Conservation (phyloP, 1,140 invertebrate genomes). For the Oncopeltus fasciatus region DNA sequence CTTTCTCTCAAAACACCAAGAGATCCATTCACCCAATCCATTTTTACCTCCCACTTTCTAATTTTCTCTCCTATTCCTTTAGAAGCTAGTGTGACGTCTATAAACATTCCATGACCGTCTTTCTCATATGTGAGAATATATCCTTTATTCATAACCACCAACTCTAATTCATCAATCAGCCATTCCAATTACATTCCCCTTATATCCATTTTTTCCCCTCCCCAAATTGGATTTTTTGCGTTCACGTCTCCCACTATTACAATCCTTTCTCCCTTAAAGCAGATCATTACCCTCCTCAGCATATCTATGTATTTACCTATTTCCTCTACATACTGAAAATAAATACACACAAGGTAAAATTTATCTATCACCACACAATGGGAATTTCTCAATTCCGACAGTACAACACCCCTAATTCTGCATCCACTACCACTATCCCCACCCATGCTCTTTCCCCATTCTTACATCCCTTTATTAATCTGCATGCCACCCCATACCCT, state of each 20-base stretch:
- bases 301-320: background rate
- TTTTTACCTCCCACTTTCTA: background rate
- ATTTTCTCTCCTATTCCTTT: background rate
- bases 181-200: background rate
- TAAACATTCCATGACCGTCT: background rate
- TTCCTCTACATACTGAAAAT: too few species aligned
- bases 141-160: background rate
- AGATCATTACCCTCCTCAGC: background rate
- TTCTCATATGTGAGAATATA: background rate
- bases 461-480: too few species aligned
- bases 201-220: background rate
- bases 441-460: too few species aligned
- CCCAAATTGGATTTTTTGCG: background rate
- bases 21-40: background rate
- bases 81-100: background rate
- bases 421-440: too few species aligned
- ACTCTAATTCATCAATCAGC: background rate
- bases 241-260: background rate
- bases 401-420: too few species aligned
- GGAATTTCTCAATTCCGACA: too few species aligned
- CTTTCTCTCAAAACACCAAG: background rate
- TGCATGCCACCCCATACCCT: too few species aligned
- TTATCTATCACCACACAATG: too few species aligned
- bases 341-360: too few species aligned
- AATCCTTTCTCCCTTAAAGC: background rate